Evolutionary conservation across 2,113 vertebrate species (phyloP).

Genomic region (Tenebrosternarchus preto): DNA sequence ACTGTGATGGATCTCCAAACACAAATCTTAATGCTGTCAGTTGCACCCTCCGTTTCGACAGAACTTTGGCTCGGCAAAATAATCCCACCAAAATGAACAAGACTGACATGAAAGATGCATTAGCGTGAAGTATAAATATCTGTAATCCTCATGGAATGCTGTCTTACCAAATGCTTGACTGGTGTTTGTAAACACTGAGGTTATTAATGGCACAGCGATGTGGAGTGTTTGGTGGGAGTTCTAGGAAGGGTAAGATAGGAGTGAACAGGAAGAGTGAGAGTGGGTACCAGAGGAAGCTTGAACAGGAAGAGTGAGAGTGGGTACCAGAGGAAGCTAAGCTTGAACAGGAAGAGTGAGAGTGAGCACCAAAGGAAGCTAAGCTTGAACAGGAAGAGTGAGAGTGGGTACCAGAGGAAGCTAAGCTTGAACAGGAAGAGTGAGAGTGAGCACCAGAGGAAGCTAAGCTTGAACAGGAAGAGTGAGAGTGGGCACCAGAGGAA

Average conservation of each 20-base stretch:
- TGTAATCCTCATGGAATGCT: background rate
- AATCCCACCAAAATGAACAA: background rate
- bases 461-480: too few relatives aligned
- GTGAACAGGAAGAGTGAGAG: constrained; percentile 61
- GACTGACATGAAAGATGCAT: background rate
- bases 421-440: constrained; percentile 66
- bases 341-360: too few relatives aligned
- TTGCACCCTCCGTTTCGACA: background rate
- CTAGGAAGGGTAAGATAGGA: constrained; percentile 61
- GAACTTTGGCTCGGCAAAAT: background rate
- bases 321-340: too few relatives aligned
- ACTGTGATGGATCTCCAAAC: background rate
- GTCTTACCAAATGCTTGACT: constrained; percentile 20
- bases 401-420: constrained; percentile 44
- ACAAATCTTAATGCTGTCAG: background rate
- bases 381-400: constrained; percentile 55
- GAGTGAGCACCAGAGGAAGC: too few relatives aligned
- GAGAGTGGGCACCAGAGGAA: too few relatives aligned
- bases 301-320: too few relatives aligned
- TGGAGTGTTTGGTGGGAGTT: constrained; percentile 53
- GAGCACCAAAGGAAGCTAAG: too few relatives aligned
- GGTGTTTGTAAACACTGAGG: constrained; percentile 55
- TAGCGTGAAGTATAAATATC: background rate
- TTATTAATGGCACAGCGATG: constrained; percentile 55
- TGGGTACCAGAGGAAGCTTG: too few relatives aligned